Base-by-base conservation (phyloP, 2,797 vertebrate species). In the Pangasius krempfi region DNA sequence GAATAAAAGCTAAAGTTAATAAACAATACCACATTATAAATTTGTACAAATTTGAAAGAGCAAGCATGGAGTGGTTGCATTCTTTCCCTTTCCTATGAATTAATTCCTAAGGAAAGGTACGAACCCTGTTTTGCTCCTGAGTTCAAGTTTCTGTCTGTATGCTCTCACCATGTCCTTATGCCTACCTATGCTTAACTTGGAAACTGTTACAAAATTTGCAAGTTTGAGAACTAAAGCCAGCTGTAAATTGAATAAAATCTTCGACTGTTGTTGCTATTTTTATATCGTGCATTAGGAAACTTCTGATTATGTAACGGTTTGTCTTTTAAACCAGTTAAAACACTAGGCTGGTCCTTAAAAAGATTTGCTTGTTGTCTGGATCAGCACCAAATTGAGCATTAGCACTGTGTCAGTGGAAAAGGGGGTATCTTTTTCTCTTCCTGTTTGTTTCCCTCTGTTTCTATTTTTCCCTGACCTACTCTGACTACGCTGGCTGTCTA, bases 381-480 rank as follows among this genome's bases (percentile, higher is more conserved):
- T 84, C 60, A 30, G 62, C 16, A 50, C 40, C 40, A 64, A 50
- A 50, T 81, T 10, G 20, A 83, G 25, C 54, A 40, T 81, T 40
- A 60, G 79, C 54, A 40, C 20, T 25, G 10, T 27, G 37, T 27
- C 58, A 64, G 37, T 8, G 80, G 25, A 58, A 56, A 33, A 10
- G 4, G 78, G n/a, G 30, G 30, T 56, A 20, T 80, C 52, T 30
- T 50, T 66, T 60, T 54, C 20, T 25, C 25, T 50, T 13, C 8
- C 40, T 81, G 25, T n/a, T n/a, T 84, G 0, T 68, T 16, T 52
- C 0, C 58, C 7, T 60, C 30, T 64, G 3, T 84, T 70, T 84
- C 56, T 13, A 33, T 80, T 56, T 80, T 44, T 75, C 40, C 56
- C 16, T 80, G 56, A 76, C 75, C 80, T 56, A n/a, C 76, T 78